A percentile compares a stretch with the other conserved stretches of the same genome.
Conservation (phyloP, 2,113 vertebrate genomes). For the Scophthalmus maximus region DNA sequence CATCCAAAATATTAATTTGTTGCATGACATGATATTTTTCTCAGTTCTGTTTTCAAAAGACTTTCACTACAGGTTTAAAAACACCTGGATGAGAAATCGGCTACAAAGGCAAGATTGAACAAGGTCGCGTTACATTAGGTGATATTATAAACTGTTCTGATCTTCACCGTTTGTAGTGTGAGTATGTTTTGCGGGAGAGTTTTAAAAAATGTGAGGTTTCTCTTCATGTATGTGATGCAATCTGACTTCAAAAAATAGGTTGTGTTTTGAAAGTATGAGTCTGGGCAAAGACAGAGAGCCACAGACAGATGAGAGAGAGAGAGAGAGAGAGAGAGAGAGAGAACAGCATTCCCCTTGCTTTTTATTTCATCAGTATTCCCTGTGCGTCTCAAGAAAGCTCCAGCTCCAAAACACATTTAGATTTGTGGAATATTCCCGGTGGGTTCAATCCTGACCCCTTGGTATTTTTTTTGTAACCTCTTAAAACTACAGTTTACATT, state of each 20-base stretch:
- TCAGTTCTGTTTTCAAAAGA: too few species aligned
- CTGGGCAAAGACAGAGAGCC: conserved; percentile 17
- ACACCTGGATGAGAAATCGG: too few species aligned
- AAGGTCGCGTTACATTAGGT: not conserved
- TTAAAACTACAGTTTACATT: conserved; percentile 26
- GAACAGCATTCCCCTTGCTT: conserved; percentile 28
- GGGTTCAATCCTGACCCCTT: conserved; percentile 1
- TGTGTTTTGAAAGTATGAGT: conserved; percentile 10
- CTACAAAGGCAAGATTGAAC: too few species aligned
- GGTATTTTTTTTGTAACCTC: conserved; percentile 12
- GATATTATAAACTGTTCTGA: not conserved
- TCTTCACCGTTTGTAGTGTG: not conserved
- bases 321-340: conserved; percentile 11
- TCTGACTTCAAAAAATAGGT: conserved; percentile 14
- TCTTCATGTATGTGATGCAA: conserved; percentile 35
- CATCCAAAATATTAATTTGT: not conserved
- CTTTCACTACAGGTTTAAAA: not conserved
- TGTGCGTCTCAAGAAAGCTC: conserved; percentile 5
- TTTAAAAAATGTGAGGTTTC: not conserved
- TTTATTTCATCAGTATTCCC: conserved; percentile 59
- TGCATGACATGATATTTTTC: not conserved
- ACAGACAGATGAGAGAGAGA: conserved; percentile 18
- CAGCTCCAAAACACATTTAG: conserved; percentile 33
- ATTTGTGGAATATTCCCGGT: conserved; percentile 20
- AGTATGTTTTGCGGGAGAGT: conserved; percentile 4